Base-by-base conservation (phyloP, 2,113 vertebrate species). In the Xiphophorus maculatus region DNA sequence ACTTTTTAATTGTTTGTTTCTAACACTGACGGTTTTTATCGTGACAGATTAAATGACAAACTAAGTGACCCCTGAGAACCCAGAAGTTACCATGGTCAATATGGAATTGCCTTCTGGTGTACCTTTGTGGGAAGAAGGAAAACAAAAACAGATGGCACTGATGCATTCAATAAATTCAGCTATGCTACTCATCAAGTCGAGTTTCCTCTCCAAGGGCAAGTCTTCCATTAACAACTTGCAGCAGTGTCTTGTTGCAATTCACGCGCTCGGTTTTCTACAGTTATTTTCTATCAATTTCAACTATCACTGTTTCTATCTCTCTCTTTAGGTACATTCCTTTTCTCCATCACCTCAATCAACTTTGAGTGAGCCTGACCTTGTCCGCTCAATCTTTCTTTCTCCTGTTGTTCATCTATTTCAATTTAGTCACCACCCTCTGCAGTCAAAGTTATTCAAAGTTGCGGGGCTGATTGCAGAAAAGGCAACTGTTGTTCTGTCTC, bases 61-160 rank as follows among this genome's bases (percentile, higher is more conserved):
- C 78, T 80, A 82, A 87, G 81, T 64, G 70, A 85, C 82, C 66
- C 73, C 73, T 80, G 37, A 84, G 72, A 80, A 86, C 74, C 40
- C 82, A 84, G 77, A 78, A 84, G 80, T 86, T 87, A 76, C 42
- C 73, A n/a, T 77, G 48, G 84, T 87, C 89, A 90, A 83, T 87
- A 88, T 79, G 89, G 80, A 83, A 83, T 70, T 71, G 54, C 72
- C 71, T 84, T 84, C 84, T 89, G 79, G 79, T 81, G 69, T 73
- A 86, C 77, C 78, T 89, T 76, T 25, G 82, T 81, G 60, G 74
- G 66, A 66, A 75, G 35, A 11, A 37, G 35, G 0, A 12, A 74
- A 77, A 82, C 76, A 77, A 85, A 84, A 91, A 88, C 91, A 93
- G 90, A 93, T 93, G 90, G 91, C 78, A 4, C 35, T 33, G 73